Percentiles rank a stretch among this genome's conserved stretches.
These are phyloP conservation scores for Busseola fusca DNA, from an alignment of 2,888 invertebrate genomes.

Conservation along the genomic window DNA sequence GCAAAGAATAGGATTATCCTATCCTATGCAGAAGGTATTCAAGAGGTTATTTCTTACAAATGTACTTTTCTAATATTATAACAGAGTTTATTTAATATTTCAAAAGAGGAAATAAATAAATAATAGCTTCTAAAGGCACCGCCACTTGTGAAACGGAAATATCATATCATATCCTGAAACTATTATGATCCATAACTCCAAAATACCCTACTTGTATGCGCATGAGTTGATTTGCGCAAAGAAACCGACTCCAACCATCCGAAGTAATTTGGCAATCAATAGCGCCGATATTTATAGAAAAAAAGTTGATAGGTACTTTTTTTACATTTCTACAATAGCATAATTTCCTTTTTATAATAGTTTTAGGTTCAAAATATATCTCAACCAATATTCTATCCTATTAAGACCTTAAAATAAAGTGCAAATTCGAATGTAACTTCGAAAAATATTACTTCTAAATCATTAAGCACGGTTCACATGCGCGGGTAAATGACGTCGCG, in stretches of 20 bases:
- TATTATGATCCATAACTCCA: conserved; percentile 71
- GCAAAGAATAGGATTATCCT: conserved; percentile 23
- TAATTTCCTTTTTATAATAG: conserved; percentile 53
- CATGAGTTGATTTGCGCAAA: conserved; percentile 83
- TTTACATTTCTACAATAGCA: conserved; percentile 34
- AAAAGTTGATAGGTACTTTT: conserved; percentile 51
- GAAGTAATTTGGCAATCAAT: conserved; percentile 68
- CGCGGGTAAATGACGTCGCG: conserved; percentile 75
- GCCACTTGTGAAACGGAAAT: conserved; percentile 82
- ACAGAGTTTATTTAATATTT: conserved; percentile 37
- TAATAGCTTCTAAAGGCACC: conserved; percentile 70
- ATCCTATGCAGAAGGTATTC: conserved; percentile 16
- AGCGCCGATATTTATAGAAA: conserved; percentile 64
- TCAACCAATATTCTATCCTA: background rate
- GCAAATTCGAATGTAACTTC: conserved; percentile 16
- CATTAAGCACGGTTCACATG: conserved; percentile 86
- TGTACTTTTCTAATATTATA: conserved; percentile 18
- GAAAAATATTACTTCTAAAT: conserved; percentile 77
- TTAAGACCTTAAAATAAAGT: conserved; percentile 11
- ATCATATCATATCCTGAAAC: conserved; percentile 82
- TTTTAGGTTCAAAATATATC: conserved; percentile 22
- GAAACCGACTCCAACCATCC: conserved; percentile 65
- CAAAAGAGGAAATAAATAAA: conserved; percentile 76
- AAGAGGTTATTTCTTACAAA: conserved; percentile 25
- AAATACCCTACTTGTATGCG: conserved; percentile 78